Evolutionary conservation across 2,888 invertebrate species (phyloP).

Genomic region (Pristionchus japonicus): DNA sequence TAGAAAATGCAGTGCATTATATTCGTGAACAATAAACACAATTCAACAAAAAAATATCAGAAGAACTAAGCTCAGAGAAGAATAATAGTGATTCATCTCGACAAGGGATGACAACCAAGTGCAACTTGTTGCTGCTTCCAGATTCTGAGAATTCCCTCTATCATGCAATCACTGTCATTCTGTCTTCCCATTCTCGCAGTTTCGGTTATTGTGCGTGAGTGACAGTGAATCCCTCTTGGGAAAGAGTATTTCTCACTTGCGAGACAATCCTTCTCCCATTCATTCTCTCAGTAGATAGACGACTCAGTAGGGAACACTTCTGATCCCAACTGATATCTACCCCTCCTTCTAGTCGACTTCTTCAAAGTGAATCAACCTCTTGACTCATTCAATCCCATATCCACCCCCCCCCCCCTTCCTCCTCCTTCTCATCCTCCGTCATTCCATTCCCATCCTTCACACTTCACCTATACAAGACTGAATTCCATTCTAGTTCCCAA

Average conservation of each 20-base stretch:
- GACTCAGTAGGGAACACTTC: background rate
- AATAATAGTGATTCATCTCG: background rate
- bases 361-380: background rate
- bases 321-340: conserved; percentile 11
- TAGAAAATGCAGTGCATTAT: no score
- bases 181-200: background rate
- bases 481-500: conserved; percentile 17
- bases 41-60: no score
- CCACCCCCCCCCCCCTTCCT: no score
- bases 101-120: background rate
- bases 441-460: conserved; percentile 28
- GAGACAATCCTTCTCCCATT: conserved; percentile 28
- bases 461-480: conserved; percentile 8
- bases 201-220: conserved; percentile 8
- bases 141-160: background rate
- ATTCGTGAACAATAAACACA: no score
- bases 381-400: background rate
- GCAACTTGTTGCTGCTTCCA: background rate
- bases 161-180: background rate
- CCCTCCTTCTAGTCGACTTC: background rate
- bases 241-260: conserved; percentile 18
- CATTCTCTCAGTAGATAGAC: conserved; percentile 7
- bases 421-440: conserved; percentile 6
- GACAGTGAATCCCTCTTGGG: conserved; percentile 17
- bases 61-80: no score